Base-by-base conservation (phyloP, 2,888 invertebrate genomes). In the Watsonalla binaria region DNA sequence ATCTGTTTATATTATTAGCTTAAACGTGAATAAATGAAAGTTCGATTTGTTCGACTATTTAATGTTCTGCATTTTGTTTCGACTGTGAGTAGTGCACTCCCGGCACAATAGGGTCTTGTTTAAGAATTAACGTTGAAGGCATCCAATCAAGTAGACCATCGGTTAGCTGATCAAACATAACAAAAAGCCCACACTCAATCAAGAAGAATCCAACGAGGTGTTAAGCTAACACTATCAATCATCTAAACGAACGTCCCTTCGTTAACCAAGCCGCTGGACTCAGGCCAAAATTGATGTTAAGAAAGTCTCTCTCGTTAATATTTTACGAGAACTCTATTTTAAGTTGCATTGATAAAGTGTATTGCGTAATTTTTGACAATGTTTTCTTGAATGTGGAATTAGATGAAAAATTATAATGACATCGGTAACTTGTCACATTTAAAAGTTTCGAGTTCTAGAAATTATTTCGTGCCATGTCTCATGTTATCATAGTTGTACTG, bases 141-240 rank as follows among this genome's bases (percentile, higher is more conserved):
- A 74, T 67, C 84, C 84, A 87, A 88, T 88, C 88, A 86, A 75
- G 72, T 76, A 66, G 67, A 71, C 77, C 81, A 82, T 86, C 86
- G 81, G 86, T 86, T 88, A 86, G 81, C 78, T 84, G 82, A 85
- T 85, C 88, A 90, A 88, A 88, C 80, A 85, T 71, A 82, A 85
- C 84, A 87, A 87, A 87, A 86, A 84, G 80, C 82, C 82, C 77
- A 86, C 86, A 82, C 84, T 86, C 88, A 86, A 90, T 90, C 89
- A 89, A 84, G 80, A 82, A 73, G 76, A 72, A 78, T 76, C 77
- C 80, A 83, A 75, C 80, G 83, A 87, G 87, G 88, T 88, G 88
- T 84, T 86, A 84, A 84, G 78, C 82, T 78, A 78, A 75, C 76
- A 75, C 86, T 78, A 90, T 90, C 88, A 88, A 90, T 90, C 90